Base-by-base conservation (phyloP, 2,797 vertebrate species). In the Muscicapa striata region DNA sequence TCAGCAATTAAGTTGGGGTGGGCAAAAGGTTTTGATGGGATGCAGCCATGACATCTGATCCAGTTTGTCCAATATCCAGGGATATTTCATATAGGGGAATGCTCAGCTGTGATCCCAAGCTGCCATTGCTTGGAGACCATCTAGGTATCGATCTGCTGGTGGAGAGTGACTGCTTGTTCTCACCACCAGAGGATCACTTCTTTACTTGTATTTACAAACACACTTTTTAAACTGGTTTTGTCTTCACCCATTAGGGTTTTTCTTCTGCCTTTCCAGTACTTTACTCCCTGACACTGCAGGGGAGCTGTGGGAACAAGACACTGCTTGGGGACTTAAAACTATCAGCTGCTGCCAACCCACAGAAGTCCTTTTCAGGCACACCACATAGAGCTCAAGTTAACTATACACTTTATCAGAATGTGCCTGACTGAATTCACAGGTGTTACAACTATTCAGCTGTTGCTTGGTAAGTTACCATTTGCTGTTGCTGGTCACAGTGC, bases 161-260 rank as follows among this genome's bases (percentile, higher is more conserved):
- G 21, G 34, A 14, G 23, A 89, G 1, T 15, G 40, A 73, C 41
- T 58, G 7, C 3, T 86, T 70, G 15, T 27, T 13, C 26, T 55
- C 48, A n/a, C 11, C 9, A 54, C 29, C 48, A 21, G 55, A 0
- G 0, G 55, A 49, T 20, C 16, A 29, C 14, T 34, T n/a, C 6
- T 49, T 74, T 48, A 17, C 19, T 59, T 62, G 4, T 19, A 9
- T 11, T 57, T 70, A 8, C 4, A 23, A n/a, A 9, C 13, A 22
- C 4, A 10, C 5, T 38, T 54, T 45, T 64, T 67, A 59, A 83
- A 58, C 3, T 38, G 13, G 2, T 77, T 88, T 59, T 61, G 11
- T 41, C 54, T 48, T 67, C 32, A 77, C 11, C 5, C 16, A 11
- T 16, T 11, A 51, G 8, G 4, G 3, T 7, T 21, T 49, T 45